Conservation (phyloP, 2,113 vertebrate genomes). For the Tyto alba region DNA sequence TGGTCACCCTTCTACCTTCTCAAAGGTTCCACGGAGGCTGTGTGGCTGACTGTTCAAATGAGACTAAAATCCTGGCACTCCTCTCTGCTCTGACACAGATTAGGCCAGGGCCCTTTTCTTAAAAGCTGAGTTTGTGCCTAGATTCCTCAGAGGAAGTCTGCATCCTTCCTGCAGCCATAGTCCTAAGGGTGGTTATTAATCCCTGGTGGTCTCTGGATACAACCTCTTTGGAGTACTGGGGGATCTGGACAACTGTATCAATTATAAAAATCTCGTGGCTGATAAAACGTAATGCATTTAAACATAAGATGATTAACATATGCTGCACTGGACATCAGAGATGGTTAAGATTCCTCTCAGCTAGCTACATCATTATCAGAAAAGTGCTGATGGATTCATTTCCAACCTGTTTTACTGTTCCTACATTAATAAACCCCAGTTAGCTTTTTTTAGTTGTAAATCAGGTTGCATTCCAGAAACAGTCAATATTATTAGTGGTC, state of each 20-base stretch:
- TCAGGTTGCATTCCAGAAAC: background rate
- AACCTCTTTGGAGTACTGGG: background rate
- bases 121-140: background rate
- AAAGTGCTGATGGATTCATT: background rate
- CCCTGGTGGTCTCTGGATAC: background rate
- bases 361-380: background rate
- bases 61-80: background rate
- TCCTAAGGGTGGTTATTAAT: background rate
- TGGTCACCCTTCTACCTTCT: background rate
- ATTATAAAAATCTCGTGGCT: background rate
- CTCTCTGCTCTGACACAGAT: background rate
- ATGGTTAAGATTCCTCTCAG: background rate
- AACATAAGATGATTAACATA: background rate
- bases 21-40: background rate
- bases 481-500: background rate
- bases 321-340: background rate
- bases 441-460: background rate
- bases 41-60: background rate
- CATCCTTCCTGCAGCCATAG: background rate
- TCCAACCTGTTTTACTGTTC: background rate
- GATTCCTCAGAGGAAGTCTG: background rate
- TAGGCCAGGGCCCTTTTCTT: background rate
- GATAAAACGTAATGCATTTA: background rate
- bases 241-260: background rate
- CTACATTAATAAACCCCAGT: background rate